A percentile compares a stretch with the other conserved stretches of the same genome.
Evolutionary conservation across 1,140 invertebrate genomes (phyloP).

Genomic region (Sweltsa coloradensis): DNA sequence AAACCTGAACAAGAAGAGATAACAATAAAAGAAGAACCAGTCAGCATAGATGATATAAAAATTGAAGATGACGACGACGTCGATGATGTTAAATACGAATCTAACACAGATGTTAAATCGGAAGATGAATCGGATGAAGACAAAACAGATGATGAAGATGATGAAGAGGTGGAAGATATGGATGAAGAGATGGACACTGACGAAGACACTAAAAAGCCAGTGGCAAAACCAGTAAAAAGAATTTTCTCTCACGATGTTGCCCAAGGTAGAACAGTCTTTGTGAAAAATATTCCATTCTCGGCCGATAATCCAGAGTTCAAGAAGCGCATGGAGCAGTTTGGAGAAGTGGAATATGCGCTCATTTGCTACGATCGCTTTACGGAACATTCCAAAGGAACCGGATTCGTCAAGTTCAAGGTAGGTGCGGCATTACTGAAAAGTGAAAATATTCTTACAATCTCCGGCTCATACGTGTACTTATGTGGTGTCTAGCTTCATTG

Average conservation of each 20-base stretch:
- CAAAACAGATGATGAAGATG: too few relatives aligned
- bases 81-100: conserved; percentile 22
- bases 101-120: conserved; percentile 21
- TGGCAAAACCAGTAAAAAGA: conserved; percentile 2
- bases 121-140: conserved; percentile 31
- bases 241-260: conserved; percentile 54
- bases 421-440: too few relatives aligned
- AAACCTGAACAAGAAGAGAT: conserved; percentile 17
- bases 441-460: too few relatives aligned
- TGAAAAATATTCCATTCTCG: conserved; percentile 82
- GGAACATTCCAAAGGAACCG: conserved; percentile 83
- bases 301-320: conserved; percentile 63
- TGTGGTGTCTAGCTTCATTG: too few relatives aligned
- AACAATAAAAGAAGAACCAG: too few relatives aligned
- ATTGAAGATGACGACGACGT: conserved; percentile 17
- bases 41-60: too few relatives aligned
- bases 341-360: conserved; percentile 68
- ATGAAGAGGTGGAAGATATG: too few relatives aligned
- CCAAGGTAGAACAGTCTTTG: conserved; percentile 80
- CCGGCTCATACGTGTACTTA: too few relatives aligned
- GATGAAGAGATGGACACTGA: too few relatives aligned
- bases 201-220: neutral
- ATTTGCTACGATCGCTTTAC: conserved; percentile 75
- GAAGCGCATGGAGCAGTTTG: conserved; percentile 61
- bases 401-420: conserved; percentile 78